Percentiles rank a stretch among this genome's conserved stretches.
These are phyloP conservation scores for Trachops cirrhosus DNA, from an alignment of 2,797 vertebrate species.

Conservation along the genomic window DNA sequence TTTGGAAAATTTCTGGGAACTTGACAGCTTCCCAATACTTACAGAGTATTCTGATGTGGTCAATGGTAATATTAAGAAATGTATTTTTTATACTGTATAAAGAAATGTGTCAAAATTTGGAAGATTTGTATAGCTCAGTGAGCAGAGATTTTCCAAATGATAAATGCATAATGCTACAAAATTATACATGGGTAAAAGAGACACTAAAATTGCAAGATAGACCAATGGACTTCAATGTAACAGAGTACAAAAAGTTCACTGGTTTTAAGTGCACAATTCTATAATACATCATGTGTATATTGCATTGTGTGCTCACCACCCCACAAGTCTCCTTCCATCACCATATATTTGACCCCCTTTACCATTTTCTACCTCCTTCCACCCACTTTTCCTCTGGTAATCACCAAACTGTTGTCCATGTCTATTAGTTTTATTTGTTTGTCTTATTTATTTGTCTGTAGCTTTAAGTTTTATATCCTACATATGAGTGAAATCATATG, in stretches of 20 bases:
- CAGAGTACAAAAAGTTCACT: not conserved
- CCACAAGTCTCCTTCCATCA: too few species aligned
- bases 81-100: not conserved
- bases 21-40: slow-evolving; percentile 5
- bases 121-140: not conserved
- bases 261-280: not conserved
- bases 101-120: slow-evolving; percentile 21
- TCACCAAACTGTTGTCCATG: not conserved
- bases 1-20: not conserved
- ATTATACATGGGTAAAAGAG: not conserved
- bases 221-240: not conserved
- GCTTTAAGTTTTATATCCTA: not conserved
- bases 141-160: slow-evolving; percentile 12
- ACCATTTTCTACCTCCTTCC: not conserved
- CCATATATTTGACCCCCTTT: not conserved
- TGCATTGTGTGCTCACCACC: not conserved
- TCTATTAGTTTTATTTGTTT: not conserved
- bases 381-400: not conserved
- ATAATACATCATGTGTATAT: not conserved
- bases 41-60: slow-evolving; percentile 8
- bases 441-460: not conserved
- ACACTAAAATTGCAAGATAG: not conserved
- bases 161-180: not conserved
- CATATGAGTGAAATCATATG: not conserved
- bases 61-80: slow-evolving; percentile 5